Base-by-base conservation (phyloP, 2,113 vertebrate species). In the Lates calcarifer region DNA sequence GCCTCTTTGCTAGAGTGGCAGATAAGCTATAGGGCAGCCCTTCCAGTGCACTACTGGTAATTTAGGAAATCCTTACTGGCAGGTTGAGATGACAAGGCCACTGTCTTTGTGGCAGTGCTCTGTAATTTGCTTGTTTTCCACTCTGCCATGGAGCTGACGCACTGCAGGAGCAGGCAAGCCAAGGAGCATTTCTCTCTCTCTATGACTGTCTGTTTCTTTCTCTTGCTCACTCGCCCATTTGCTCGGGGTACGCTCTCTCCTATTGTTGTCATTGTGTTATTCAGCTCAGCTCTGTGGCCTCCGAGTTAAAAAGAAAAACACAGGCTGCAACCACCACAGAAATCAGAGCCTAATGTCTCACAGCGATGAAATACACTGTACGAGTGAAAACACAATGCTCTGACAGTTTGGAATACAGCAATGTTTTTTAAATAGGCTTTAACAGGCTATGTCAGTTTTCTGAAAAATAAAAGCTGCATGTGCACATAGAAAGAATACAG, bases 111-210 rank as follows among this genome's bases (percentile, higher is more conserved):
- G 82, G 64, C 69, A 55, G 72, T 85, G 86, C 89, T 90, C 90
- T 94, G 86, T 93, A 95, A 96, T 96, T 96, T 94, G 91, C 94
- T 95, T 84, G 85, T 94, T 95, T 94, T 93, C 93, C 91, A 91
- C 90, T 93, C 90, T 86, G 82, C 92, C 89, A 95, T 90, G 88
- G 93, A 91, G 91, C 86, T 88, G 92, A 94, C 94, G 90, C 94
- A 75, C 77, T 83, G 80, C 82, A 81, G 77, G 73, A 77, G 39
- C 73, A 73, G 47, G 41, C 62, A 1, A 89, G 77, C 82, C 77
- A 87, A 83, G 81, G 37, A 79, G 49, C 11, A 0, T 67, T 26
- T 82, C 58, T 80, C 47, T 82, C 66, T 68, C 74, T 57, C 79
- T 55, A 17, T 56, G 72, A 41, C 62, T 78, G 37, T 81, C 66